Base-by-base conservation (phyloP, 2,888 invertebrate genomes). In the Sepioteuthis lessoniana region DNA sequence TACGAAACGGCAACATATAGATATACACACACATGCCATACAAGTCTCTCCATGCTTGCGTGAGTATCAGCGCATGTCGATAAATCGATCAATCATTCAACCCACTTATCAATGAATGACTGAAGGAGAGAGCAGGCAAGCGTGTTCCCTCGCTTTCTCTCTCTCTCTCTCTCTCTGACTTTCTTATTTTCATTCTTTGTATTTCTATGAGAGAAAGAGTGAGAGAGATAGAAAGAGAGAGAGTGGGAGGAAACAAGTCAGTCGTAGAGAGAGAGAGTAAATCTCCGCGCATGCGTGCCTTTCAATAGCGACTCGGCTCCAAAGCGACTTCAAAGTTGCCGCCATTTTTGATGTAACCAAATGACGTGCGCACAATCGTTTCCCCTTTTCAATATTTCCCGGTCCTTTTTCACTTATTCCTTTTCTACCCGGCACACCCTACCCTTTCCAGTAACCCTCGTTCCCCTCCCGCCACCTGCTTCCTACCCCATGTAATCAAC, bases 51-150 rank as follows among this genome's bases (percentile, higher is more conserved):
- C 35, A 76, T 35, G 76, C 76, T 76, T 76, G 76, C 76, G n/a
- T 76, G 76, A 76, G 35, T 76, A 76, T 76, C 76, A 35, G 76
- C 76, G 76, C 76, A 76, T 76, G 76, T 76, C 35, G n/a, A 35
- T 76, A 76, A 76, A 76, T 76, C 76, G 76, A 76, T 76, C 76
- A 35, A 76, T 76, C 76, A 76, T 76, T 76, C 76, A 76, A 76
- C 76, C 76, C 76, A 76, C 76, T 76, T 76, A 76, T 76, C 76
- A 76, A 76, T 76, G 76, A 76, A 76, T 76, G n/a, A 76, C n/a
- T 76, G 76, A 76, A 76, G 25, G 76, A 35, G 76, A n/a, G 76
- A 76, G 76, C 76, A 76, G 76, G 35, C 76, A 76, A 76, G 76
- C 76, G 16, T 76, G 35, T 76, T 76, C 25, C 55, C 3, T 4